phyloP scores from a whole-genome alignment of 37 sponge, comb jelly and placozoan genomes.

The Theonella swinhoei region DNA sequence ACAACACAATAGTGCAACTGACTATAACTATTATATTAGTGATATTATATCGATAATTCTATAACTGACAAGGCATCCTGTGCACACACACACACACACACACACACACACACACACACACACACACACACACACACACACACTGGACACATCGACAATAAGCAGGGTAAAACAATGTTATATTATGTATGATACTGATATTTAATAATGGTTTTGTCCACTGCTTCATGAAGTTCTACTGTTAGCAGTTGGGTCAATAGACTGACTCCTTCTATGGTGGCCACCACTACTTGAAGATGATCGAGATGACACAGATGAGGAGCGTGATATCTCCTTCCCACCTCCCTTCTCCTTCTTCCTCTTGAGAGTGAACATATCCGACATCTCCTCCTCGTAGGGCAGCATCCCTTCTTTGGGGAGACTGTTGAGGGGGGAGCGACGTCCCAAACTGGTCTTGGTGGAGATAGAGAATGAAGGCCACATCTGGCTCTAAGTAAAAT shows the following conservation, averaged over 20 bases:
- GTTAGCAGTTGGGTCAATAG: not conserved
- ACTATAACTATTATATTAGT: no score
- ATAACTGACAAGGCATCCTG: no score
- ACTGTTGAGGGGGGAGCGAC: not conserved
- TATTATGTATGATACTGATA: no score
- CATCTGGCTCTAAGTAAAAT: no score
- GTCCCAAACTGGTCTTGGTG: not conserved
- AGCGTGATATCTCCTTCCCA: not conserved
- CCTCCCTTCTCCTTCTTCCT: slow-evolving; percentile 45
- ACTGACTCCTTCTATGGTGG: not conserved
- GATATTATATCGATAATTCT: no score
- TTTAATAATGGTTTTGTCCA: not conserved
- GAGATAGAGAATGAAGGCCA: slow-evolving; percentile 42
- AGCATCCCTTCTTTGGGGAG: not conserved
- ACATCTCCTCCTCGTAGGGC: slow-evolving; percentile 40
- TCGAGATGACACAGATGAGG: not conserved
- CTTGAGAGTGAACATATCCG: slow-evolving; percentile 71
- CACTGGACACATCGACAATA: no score
- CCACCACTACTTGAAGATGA: not conserved
- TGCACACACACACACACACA: no score
- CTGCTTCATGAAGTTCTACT: not conserved
- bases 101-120: no score
- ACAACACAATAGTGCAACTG: no score
- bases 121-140: no score
- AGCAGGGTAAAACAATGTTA: no score